Conservation (phyloP, 2,113 vertebrate genomes). For the Sinosuthora webbiana region DNA sequence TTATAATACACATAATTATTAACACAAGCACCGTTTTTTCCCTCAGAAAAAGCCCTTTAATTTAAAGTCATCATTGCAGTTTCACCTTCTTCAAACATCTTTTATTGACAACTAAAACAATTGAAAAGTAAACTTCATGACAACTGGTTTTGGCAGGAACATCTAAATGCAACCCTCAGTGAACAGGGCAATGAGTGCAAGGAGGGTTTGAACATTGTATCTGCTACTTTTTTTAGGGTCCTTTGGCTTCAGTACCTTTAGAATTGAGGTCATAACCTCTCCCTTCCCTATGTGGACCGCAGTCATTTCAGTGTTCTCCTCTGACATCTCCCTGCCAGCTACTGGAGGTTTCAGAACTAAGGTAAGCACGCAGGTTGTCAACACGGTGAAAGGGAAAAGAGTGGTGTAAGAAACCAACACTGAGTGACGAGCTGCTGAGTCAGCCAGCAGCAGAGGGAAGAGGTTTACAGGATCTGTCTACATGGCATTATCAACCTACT, state of each 20-base stretch:
- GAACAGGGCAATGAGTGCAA: accelerated
- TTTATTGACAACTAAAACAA: neutral
- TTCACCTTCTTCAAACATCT: neutral
- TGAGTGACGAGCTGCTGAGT: neutral
- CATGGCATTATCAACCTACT: neutral
- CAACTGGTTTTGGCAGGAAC: neutral
- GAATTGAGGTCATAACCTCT: neutral
- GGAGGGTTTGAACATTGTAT: neutral
- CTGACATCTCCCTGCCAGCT: neutral
- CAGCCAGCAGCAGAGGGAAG: neutral
- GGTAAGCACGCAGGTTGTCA: neutral
- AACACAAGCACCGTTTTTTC: neutral
- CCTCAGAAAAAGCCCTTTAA: neutral
- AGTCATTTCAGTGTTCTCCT: neutral
- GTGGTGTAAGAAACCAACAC: neutral
- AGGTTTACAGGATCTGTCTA: neutral
- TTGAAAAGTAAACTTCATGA: neutral
- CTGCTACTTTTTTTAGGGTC: neutral
- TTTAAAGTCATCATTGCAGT: neutral
- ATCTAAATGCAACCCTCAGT: neutral
- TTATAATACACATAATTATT: neutral
- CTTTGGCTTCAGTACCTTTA: neutral
- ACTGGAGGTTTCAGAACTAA: neutral
- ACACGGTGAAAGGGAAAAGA: neutral
- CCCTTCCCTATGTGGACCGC: neutral